Percentiles rank a stretch among this genome's conserved stretches.
phyloP scores from a whole-genome alignment of 2,113 vertebrate genomes.

The Malurus alboscapulatus region DNA sequence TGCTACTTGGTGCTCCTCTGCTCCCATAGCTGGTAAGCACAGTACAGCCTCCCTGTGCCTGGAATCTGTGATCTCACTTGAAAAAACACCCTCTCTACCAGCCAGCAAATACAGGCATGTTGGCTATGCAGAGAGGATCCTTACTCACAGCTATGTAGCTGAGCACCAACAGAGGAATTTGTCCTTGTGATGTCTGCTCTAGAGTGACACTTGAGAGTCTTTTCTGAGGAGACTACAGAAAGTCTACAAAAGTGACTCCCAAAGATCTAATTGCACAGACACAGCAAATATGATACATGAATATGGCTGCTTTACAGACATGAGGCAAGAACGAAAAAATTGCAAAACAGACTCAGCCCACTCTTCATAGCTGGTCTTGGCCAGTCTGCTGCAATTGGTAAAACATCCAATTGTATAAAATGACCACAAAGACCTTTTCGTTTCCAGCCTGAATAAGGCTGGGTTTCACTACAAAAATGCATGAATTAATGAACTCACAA shows the following conservation, averaged over 20 bases:
- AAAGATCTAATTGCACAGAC: neutral
- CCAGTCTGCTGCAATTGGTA: neutral
- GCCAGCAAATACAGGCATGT: neutral
- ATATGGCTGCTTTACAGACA: neutral
- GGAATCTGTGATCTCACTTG: neutral
- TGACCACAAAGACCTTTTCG: neutral
- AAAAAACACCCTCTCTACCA: neutral
- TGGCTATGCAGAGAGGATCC: neutral
- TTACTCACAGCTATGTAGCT: neutral
- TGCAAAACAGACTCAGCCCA: neutral
- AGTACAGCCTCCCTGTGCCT: neutral
- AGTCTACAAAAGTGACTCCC: neutral
- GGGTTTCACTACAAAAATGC: neutral
- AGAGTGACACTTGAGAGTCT: neutral
- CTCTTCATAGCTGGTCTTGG: neutral
- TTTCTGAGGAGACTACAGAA: neutral
- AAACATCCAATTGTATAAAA: neutral
- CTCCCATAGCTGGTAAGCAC: neutral
- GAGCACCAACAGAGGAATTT: neutral
- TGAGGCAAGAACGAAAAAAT: neutral
- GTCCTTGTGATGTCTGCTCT: neutral
- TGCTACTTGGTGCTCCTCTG: neutral
- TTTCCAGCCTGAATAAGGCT: neutral
- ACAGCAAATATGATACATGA: neutral
- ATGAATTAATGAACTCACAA: slow-evolving; percentile 76